Evolutionary conservation across 2,113 vertebrate species (phyloP).

Genomic region (Myotis lucifugus): DNA sequence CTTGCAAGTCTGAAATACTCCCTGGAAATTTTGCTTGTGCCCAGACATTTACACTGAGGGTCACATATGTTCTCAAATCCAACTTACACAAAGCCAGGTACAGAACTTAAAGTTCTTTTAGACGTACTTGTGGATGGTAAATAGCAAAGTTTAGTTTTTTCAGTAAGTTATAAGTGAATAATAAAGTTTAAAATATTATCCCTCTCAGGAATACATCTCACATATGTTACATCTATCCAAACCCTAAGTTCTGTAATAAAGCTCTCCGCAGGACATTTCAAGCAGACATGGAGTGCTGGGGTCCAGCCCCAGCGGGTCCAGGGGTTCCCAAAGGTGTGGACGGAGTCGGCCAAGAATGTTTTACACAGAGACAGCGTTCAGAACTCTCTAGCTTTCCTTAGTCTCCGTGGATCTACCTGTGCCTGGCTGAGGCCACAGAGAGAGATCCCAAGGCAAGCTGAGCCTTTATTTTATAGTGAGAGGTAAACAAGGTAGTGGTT

Average conservation of each 20-base stretch:
- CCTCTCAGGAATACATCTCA: neutral
- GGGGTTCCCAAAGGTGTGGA: too few species aligned
- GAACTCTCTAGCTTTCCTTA: too few species aligned
- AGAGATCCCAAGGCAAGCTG: too few species aligned
- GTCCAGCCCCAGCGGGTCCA: too few species aligned
- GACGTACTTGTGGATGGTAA: neutral
- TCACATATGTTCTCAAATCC: neutral
- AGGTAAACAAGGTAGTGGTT: too few species aligned
- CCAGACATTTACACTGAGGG: neutral
- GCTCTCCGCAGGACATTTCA: neutral
- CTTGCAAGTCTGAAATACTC: neutral
- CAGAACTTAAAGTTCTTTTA: neutral
- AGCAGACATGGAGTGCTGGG: neutral
- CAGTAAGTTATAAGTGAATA: neutral
- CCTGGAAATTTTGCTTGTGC: neutral
- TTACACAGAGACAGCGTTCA: too few species aligned
- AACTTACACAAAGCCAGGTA: neutral
- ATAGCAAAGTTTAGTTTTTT: neutral
- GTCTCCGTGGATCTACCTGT: too few species aligned
- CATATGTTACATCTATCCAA: neutral
- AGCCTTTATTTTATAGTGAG: too few species aligned
- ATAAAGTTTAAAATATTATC: neutral
- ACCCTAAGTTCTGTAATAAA: neutral
- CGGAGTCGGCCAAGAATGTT: too few species aligned
- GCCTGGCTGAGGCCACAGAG: too few species aligned